phyloP scores from a whole-genome alignment of 23 tunicate species.

The Halocynthia roretzi region DNA sequence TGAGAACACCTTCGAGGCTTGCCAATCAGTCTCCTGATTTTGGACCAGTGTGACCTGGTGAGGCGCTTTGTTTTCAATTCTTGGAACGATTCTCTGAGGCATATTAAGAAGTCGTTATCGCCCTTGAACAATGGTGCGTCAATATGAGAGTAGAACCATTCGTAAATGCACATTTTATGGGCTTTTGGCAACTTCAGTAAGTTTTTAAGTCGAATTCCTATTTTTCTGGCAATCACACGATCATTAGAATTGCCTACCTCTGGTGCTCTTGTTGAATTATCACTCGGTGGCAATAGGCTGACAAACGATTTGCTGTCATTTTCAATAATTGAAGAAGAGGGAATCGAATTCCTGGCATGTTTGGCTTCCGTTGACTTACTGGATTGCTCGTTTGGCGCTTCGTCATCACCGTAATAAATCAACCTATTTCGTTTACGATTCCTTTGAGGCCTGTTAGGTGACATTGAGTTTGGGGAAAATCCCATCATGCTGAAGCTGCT shows the following conservation, averaged over 20 bases:
- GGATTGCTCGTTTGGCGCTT: slow-evolving; percentile 30
- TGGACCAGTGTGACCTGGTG: slow-evolving; percentile 89
- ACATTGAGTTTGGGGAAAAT: neutral
- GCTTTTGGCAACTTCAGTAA: slow-evolving; percentile 85
- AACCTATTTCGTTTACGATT: slow-evolving; percentile 45
- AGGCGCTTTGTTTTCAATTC: slow-evolving; percentile 37
- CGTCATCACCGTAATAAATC: slow-evolving; percentile 66
- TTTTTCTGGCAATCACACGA: slow-evolving; percentile 48
- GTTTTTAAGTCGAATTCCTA: slow-evolving; percentile 62
- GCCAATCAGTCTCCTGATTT: slow-evolving; percentile 68
- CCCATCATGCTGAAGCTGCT: too few species aligned
- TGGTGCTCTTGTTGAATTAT: neutral
- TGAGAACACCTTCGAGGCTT: slow-evolving; percentile 84
- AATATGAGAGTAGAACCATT: slow-evolving; percentile 91
- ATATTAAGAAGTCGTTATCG: slow-evolving; percentile 75
- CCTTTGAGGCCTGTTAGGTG: slow-evolving; percentile 47
- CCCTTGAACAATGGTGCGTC: slow-evolving; percentile 57
- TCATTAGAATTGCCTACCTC: slow-evolving; percentile 6
- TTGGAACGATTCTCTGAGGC: slow-evolving; percentile 90
- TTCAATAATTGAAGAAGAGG: neutral
- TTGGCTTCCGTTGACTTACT: slow-evolving; percentile 12
- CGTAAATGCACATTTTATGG: slow-evolving; percentile 90
- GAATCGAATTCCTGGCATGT: neutral
- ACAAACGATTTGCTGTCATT: neutral
- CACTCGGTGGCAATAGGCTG: neutral